Conservation (phyloP, 2,113 vertebrate species). For the Proteles cristata region DNA sequence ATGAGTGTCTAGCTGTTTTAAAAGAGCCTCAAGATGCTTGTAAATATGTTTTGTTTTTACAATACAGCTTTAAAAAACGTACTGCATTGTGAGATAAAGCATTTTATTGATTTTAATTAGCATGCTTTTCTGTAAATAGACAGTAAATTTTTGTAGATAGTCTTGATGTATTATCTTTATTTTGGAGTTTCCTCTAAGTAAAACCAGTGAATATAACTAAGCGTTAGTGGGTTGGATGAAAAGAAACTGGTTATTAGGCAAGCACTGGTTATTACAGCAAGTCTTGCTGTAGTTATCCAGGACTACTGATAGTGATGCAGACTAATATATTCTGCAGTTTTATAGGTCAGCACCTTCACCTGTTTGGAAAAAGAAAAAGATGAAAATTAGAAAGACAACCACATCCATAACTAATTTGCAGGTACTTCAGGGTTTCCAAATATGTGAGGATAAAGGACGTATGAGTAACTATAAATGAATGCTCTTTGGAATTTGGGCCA, state of each 20-base stretch:
- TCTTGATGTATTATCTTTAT: conserved; percentile 79
- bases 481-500: background rate
- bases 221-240: conserved; percentile 67
- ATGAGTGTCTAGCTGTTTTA: conserved; percentile 89
- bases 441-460: background rate
- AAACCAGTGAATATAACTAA: conserved; percentile 67
- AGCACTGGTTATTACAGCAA: conserved; percentile 33
- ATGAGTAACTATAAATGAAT: background rate
- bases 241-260: conserved; percentile 74
- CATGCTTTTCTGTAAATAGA: conserved; percentile 86
- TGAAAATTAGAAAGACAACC: background rate
- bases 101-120: conserved; percentile 72
- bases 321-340: conserved; percentile 66
- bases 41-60: conserved; percentile 32
- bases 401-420: background rate
- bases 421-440: background rate
- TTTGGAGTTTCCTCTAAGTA: conserved; percentile 71
- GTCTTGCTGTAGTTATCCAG: conserved; percentile 62
- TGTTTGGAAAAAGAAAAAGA: conserved; percentile 80
- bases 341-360: conserved; percentile 85
- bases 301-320: conserved; percentile 59
- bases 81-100: conserved; percentile 56
- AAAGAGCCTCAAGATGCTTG: background rate
- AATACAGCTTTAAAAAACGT: background rate
- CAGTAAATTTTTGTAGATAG: conserved; percentile 85